Conservation (phyloP, 2,888 invertebrate species). For the Noctuana brunneofusca region DNA sequence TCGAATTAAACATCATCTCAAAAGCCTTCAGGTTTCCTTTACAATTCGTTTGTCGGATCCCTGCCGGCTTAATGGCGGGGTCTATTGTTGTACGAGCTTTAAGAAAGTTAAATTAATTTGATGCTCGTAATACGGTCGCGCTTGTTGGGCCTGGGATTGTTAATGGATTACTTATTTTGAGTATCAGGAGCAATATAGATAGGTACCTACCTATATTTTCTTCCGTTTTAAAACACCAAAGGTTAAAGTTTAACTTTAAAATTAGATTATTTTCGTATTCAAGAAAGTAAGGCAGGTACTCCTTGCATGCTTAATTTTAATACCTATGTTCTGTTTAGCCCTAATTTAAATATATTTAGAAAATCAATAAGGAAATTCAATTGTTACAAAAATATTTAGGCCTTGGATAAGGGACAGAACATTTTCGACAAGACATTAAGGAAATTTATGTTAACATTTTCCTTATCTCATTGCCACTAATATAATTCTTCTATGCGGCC, state of each 20-base stretch:
- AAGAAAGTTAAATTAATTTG: conserved; percentile 69
- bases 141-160: conserved; percentile 50
- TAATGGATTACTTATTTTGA: conserved; percentile 62
- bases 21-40: conserved; percentile 45
- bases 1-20: conserved; percentile 36
- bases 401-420: no score
- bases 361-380: no score
- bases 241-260: no score
- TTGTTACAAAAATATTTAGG: no score
- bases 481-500: not conserved
- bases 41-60: conserved; percentile 52
- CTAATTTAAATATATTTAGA: no score
- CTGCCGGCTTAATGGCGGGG: conserved; percentile 50
- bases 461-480: not conserved
- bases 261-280: no score
- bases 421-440: no score
- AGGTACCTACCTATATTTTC: not conserved
- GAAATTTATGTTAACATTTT: not conserved
- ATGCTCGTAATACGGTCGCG: conserved; percentile 57
- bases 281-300: no score
- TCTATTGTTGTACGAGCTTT: conserved; percentile 55
- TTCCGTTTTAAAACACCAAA: not conserved
- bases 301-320: no score
- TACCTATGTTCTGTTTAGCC: no score
- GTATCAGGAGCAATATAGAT: not conserved